These are phyloP conservation scores for Bovichtus diacanthus DNA, from an alignment of 2,797 vertebrate genomes.

Conservation along the genomic window DNA sequence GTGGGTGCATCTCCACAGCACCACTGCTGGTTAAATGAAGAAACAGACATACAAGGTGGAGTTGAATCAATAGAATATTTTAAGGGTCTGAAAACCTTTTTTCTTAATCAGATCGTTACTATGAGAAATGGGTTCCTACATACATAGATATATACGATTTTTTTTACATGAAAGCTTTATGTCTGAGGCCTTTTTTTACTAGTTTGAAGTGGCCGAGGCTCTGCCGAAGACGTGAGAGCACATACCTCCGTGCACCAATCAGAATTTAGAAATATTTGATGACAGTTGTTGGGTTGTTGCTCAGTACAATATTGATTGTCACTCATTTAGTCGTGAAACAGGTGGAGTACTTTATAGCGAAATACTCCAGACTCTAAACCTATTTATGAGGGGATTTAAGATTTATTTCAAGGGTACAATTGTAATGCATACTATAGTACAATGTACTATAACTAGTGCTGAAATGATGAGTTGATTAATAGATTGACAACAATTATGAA, in stretches of 20 bases:
- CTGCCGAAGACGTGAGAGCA: neutral
- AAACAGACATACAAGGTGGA: conserved; percentile 25
- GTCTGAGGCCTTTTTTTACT: neutral
- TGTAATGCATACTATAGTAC: neutral
- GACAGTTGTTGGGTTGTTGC: neutral
- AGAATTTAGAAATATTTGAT: neutral
- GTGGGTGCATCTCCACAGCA: conserved; percentile 42
- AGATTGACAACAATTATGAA: too few relatives aligned
- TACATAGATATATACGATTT: neutral
- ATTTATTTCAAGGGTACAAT: neutral
- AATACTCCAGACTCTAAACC: neutral
- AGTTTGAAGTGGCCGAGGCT: neutral
- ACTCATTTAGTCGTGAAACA: neutral
- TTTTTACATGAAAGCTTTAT: conserved; percentile 5
- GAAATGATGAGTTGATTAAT: neutral
- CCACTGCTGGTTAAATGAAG: conserved; percentile 31
- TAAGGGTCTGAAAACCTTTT: conserved; percentile 28
- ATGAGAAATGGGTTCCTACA: neutral
- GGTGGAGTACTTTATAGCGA: neutral
- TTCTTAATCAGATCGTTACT: neutral
- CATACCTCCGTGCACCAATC: neutral
- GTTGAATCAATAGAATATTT: conserved; percentile 41
- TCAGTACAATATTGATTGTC: neutral
- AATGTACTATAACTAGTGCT: neutral
- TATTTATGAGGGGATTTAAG: neutral